Base-by-base conservation (phyloP, 2,113 vertebrate genomes). In the Laterallus jamaicensis region DNA sequence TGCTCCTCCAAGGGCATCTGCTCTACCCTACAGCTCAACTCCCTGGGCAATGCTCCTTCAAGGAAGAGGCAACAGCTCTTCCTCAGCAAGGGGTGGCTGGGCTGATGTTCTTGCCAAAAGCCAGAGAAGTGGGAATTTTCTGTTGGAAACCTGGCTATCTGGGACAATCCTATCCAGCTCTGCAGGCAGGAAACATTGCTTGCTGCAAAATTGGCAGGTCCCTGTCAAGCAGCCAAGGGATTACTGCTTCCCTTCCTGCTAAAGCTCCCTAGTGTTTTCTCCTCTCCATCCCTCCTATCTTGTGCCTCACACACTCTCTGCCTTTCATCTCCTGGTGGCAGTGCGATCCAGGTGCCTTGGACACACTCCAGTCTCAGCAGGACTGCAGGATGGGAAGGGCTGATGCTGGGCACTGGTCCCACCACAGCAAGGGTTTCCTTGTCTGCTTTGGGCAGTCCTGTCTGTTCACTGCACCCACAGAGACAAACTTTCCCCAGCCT, bases 161-260 rank as follows among this genome's bases (percentile, higher is more conserved):
- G 78, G 67, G 55, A 80, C 79, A 62, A 52, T 87, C 32, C 66
- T 60, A 35, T 32, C 62, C 87, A 20, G 0, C 44, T 54, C 67
- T 77, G 90, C 75, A 93, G 79, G 44, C 88, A 88, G 75, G 18
- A 82, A 58, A 28, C 3, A 2, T 20, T 13, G 6, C 66, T 44
- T 44, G 54, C 63, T 74, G 92, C 58, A 83, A 17, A 79, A 82
- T 8, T 80, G 82, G 63, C 92, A 93, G 63, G 31, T 88, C 58
- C 20, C n/a, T 97, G 93, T 90, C 85, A 82, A 37, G 24, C 62
- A 95, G 85, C 96, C 92, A 93, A 80, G 44, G 75, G 85, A 95
- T 93, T 90, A 69, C 63, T 47, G 79, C 67, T 80, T 80, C 55
- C 31, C 75, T 66, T 88, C 75, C 50, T 90, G 92, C 75, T 66